phyloP scores from a whole-genome alignment of 2,888 invertebrate species.

The Abrostola triplasia region DNA sequence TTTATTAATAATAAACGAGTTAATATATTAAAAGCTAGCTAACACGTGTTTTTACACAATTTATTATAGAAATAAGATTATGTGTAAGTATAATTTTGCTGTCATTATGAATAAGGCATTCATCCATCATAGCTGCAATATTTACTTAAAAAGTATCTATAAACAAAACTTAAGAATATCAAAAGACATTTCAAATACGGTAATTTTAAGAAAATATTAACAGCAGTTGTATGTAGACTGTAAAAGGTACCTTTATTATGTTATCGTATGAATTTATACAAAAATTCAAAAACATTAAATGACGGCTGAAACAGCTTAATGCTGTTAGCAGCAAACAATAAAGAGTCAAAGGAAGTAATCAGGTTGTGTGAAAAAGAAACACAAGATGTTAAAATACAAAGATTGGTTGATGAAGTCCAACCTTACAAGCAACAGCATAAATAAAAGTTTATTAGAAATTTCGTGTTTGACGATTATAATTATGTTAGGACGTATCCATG shows the following conservation, averaged over 20 bases:
- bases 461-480: no score
- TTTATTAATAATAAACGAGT: slow-evolving; percentile 41
- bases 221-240: background rate
- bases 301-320: no score
- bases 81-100: slow-evolving; percentile 38
- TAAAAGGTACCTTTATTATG: background rate
- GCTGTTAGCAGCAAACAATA: no score
- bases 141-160: slow-evolving; percentile 1
- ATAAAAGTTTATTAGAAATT: no score
- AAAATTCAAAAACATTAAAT: no score
- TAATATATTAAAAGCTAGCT: slow-evolving; percentile 6
- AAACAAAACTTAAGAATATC: background rate
- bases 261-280: no score
- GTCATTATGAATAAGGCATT: slow-evolving; percentile 7
- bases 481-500: no score
- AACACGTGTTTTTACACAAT: slow-evolving; percentile 27
- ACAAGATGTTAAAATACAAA: no score
- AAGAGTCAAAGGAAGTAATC: no score
- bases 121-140: slow-evolving; percentile 5
- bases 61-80: slow-evolving; percentile 33
- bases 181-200: background rate
- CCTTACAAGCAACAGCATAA: no score
- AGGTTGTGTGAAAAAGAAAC: no score
- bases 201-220: background rate
- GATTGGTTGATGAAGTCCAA: no score